These are phyloP conservation scores for Anoplolepis gracilipes DNA, from an alignment of 1,140 invertebrate species.

Conservation along the genomic window DNA sequence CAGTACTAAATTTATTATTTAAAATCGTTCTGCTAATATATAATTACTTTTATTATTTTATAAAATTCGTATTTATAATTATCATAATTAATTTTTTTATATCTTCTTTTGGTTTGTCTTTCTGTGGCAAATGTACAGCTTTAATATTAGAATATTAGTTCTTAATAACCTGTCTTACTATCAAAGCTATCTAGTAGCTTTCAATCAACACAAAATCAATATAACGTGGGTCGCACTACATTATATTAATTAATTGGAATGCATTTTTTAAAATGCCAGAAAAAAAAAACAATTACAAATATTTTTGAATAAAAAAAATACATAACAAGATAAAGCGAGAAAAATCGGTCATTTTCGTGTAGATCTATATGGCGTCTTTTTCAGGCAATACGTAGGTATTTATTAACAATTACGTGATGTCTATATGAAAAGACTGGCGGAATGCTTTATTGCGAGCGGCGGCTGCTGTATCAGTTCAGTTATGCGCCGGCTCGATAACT, in stretches of 20 bases:
- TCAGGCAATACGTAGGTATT: background rate
- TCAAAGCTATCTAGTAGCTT: background rate
- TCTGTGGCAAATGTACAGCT: background rate
- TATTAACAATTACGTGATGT: slow-evolving; percentile 44
- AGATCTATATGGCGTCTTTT: background rate
- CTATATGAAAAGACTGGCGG: background rate
- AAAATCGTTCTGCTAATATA: background rate
- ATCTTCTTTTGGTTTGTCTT: background rate
- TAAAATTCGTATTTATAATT: background rate
- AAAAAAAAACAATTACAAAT: too few species aligned
- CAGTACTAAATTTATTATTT: background rate
- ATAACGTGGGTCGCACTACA: background rate
- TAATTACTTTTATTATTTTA: background rate
- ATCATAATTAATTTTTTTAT: background rate
- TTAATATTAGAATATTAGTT: background rate
- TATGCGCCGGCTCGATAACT: slow-evolving; percentile 62
- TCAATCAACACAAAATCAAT: background rate
- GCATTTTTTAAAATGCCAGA: background rate
- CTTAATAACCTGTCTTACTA: slow-evolving; percentile 1
- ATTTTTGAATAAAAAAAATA: too few species aligned
- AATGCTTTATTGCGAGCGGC: slow-evolving; percentile 42
- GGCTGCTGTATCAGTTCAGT: slow-evolving; percentile 35
- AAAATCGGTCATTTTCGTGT: background rate
- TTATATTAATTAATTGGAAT: background rate
- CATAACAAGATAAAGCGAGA: background rate